A percentile compares a stretch with the other conserved stretches of the same genome.
phyloP scores from a whole-genome alignment of 2,113 vertebrate genomes.

The Rhodinocichla rosea region DNA sequence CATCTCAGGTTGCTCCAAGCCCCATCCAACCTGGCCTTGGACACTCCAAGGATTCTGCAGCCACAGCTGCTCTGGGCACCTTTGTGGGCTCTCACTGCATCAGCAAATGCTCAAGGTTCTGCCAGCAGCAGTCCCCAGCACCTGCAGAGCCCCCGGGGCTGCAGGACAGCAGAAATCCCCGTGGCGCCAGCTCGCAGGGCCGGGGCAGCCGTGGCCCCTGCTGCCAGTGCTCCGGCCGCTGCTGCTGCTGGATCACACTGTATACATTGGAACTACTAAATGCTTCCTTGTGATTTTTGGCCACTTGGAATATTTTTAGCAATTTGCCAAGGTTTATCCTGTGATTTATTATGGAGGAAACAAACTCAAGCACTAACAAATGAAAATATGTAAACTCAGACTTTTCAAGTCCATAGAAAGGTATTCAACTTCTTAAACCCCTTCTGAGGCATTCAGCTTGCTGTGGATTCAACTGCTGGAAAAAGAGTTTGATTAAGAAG shows the following conservation, averaged over 20 bases:
- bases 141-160: not conserved
- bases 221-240: too few relatives aligned
- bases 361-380: constrained; percentile 67
- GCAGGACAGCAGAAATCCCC: not conserved
- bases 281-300: constrained; percentile 55
- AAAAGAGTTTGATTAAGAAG: not conserved
- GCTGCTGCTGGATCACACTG: not conserved
- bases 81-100: accelerated
- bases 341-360: constrained; percentile 66
- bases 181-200: not conserved
- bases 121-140: not conserved
- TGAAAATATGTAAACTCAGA: constrained; percentile 62
- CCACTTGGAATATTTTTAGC: constrained; percentile 56
- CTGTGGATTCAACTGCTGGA: not conserved
- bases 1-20: not conserved
- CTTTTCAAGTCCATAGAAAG: constrained; percentile 52
- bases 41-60: not conserved
- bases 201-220: too few relatives aligned
- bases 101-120: accelerated
- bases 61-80: not conserved
- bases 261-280: constrained; percentile 2
- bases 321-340: constrained; percentile 57
- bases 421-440: constrained; percentile 17
- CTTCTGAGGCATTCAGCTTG: not conserved
- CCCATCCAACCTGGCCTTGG: not conserved